These are phyloP conservation scores for Psittacula cyanocephala DNA, from an alignment of 2,113 vertebrate species.

Conservation along the genomic window DNA sequence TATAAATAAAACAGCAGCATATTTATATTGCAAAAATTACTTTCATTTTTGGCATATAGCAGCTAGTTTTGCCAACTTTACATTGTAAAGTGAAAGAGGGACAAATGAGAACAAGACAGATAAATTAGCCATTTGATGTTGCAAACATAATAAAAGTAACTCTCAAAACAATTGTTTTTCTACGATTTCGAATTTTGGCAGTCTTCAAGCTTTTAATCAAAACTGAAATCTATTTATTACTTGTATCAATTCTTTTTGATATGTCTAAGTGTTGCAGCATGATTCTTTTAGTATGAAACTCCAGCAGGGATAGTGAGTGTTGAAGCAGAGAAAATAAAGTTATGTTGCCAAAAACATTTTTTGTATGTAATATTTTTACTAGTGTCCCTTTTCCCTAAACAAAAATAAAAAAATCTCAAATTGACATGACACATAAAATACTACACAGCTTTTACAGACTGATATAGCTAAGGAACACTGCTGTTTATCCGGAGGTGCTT, in stretches of 20 bases:
- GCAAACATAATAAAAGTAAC: not conserved
- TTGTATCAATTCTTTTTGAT: not conserved
- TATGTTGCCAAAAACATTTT: not conserved
- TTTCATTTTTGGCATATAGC: not conserved
- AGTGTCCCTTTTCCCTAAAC: accelerated
- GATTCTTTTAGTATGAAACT: not conserved
- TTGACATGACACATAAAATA: not conserved
- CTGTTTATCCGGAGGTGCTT: not conserved
- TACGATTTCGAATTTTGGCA: not conserved
- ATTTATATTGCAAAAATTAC: not conserved
- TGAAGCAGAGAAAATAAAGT: not conserved
- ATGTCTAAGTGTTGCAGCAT: not conserved
- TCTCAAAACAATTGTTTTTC: not conserved
- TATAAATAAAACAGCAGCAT: not conserved
- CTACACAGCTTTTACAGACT: not conserved
- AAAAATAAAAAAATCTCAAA: not conserved
- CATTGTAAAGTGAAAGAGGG: not conserved
- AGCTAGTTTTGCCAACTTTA: not conserved
- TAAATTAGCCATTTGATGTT: not conserved
- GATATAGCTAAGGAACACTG: not conserved
- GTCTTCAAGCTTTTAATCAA: not conserved
- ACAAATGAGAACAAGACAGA: not conserved
- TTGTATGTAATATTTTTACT: not conserved
- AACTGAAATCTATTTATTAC: not conserved
- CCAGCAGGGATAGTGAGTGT: not conserved